Conservation (phyloP, 2,113 vertebrate genomes). For the Odontophorus gujanensis region DNA sequence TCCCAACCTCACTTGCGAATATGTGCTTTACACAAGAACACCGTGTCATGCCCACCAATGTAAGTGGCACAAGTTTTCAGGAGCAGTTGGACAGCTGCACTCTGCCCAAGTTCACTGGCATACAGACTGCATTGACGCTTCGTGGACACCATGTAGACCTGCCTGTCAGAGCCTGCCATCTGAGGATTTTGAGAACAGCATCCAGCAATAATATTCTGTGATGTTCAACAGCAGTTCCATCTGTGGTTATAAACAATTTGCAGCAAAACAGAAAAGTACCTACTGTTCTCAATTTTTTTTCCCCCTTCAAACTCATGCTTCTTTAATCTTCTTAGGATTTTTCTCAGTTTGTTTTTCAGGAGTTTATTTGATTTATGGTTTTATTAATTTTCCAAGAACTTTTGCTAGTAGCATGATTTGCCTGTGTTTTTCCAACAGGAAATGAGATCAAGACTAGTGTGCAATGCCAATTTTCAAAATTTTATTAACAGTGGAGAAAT, state of each 20-base stretch:
- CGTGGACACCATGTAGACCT: not conserved
- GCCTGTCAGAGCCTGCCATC: not conserved
- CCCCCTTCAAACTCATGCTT: not conserved
- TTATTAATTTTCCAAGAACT: conserved; percentile 59
- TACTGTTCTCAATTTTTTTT: not conserved
- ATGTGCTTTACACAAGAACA: not conserved
- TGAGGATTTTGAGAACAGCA: not conserved
- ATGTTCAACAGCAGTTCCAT: not conserved
- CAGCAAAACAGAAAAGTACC: not conserved
- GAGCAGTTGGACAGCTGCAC: accelerated
- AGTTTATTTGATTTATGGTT: conserved; percentile 16
- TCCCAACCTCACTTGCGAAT: not conserved
- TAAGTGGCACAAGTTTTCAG: not conserved
- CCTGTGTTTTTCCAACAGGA: conserved; percentile 55
- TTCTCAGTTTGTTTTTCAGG: conserved; percentile 39
- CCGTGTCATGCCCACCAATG: accelerated
- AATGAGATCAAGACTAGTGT: conserved; percentile 48
- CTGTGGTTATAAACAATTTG: conserved; percentile 21
- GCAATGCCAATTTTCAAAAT: conserved; percentile 36
- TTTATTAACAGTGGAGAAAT: conserved; percentile 10
- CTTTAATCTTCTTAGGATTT: not conserved
- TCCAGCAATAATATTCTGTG: conserved; percentile 8
- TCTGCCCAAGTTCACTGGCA: accelerated
- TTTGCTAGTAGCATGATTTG: conserved; percentile 26
- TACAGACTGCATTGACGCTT: accelerated